phyloP scores from a whole-genome alignment of 2,888 invertebrate genomes.

The Gari tellinella region DNA sequence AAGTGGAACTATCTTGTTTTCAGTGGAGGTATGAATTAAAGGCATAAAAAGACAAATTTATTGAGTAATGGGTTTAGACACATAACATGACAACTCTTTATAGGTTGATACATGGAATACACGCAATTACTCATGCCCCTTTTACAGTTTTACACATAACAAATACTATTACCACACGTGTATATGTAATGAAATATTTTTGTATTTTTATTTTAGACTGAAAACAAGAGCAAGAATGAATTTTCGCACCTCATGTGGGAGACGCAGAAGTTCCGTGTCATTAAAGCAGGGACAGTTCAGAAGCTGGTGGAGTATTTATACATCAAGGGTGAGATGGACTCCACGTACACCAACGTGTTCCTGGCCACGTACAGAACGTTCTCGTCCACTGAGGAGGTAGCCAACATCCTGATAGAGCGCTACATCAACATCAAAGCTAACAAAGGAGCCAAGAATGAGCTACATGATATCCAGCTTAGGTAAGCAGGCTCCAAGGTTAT shows the following conservation, averaged over 20 bases:
- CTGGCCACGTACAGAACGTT: slow-evolving; percentile 97
- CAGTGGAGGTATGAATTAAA: no score
- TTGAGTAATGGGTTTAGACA: no score
- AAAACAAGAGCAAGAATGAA: slow-evolving; percentile 72
- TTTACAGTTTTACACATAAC: no score
- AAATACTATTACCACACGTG: no score
- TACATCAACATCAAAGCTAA: slow-evolving; percentile 45
- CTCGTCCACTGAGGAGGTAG: slow-evolving; percentile 93
- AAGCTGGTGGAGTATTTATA: slow-evolving; percentile 96
- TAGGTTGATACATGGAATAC: no score
- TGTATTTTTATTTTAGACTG: slow-evolving; percentile 64
- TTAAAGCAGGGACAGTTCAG: slow-evolving; percentile 98
- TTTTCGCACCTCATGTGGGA: slow-evolving; percentile 95
- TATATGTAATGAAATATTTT: no score
- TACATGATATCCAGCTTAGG: slow-evolving; percentile 56
- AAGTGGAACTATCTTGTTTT: no score
- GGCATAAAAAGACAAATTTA: no score
- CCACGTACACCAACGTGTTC: slow-evolving; percentile 98
- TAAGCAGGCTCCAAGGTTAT: no score
- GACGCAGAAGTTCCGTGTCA: slow-evolving; percentile 80
- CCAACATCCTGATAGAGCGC: slow-evolving; percentile 30
- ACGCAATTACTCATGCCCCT: no score
- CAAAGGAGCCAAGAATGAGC: slow-evolving; percentile 49
- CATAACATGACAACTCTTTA: no score
- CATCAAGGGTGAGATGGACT: slow-evolving; percentile 98